Evolutionary conservation across 2,113 vertebrate genomes (phyloP), one percentile per base, ranked within the genome.

Genomic region (Hydrochoerus hydrochaeris): DNA sequence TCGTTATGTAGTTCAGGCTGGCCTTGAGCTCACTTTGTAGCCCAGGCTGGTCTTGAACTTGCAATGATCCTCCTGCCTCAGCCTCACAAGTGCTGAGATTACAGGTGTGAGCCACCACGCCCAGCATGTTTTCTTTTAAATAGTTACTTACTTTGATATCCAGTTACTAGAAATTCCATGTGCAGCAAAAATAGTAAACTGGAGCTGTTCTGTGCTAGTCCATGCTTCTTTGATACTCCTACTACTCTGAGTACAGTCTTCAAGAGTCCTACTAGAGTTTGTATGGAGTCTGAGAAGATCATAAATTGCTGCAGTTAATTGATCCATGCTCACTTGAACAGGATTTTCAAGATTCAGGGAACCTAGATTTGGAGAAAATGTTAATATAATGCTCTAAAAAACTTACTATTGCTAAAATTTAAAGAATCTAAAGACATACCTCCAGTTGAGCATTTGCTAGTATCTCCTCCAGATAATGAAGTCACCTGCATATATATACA

Each of bases 181-280:
- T 73, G 99, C 98, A 57, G 99, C 99, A 97, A 99, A 99, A 96
- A 99, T 91, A 54, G 99, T 99, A 98, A 99, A 99, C 90, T 99
- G 99, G 69, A 99, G 99, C 95, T 99, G 99, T 94, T 99, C 99
- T 17, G 99, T 98, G 88, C 99, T 98, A 89, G 99, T 99, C 41
- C 99, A 99, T 0, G 99, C 99, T 97, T 99, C 99, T 95, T 98
- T 99, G 77, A 98, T 98, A 94, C 71, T 97, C 88, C 75, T 98
- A 9, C 35, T 96, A 67, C 97, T 98, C 2, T 97, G 86, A 93
- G 87, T 38, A 35, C 96, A 95, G 10, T 92, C 97, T 73, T 94
- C 32, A 81, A 95, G 75, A 93, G 49, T 97, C 38, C 98, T 98
- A 95, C 98, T 98, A 69, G 98, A 99, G 95, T 98, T 98, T 49